phyloP scores from a whole-genome alignment of 2,888 invertebrate species.

The Autographa pulchrina region DNA sequence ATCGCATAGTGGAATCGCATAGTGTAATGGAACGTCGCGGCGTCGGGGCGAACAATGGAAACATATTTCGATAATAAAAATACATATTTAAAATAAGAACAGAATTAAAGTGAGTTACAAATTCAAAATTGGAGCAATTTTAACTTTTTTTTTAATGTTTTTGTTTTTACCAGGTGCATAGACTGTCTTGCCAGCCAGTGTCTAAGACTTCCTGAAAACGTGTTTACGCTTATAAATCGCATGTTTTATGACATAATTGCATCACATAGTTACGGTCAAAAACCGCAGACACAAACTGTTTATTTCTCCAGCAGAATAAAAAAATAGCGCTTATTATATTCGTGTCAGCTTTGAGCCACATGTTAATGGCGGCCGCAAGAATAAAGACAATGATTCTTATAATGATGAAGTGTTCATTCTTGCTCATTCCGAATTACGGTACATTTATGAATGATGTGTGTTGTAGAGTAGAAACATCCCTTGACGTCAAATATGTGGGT shows the following conservation, averaged over 20 bases:
- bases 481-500: conserved; percentile 2
- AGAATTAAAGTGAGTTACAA: neutral
- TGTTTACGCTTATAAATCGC: conserved; percentile 39
- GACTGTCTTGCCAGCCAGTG: neutral
- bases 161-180: neutral
- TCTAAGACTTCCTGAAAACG: neutral
- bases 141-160: neutral
- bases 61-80: neutral
- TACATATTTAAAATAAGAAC: neutral
- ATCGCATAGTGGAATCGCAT: neutral
- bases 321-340: conserved; percentile 47
- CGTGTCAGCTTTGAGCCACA: conserved; percentile 47
- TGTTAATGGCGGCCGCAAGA: conserved; percentile 54
- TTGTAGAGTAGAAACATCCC: conserved; percentile 7
- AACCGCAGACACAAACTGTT: conserved; percentile 60
- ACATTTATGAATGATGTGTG: conserved; percentile 8
- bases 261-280: conserved; percentile 56
- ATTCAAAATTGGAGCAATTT: neutral
- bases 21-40: neutral
- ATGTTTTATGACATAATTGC: conserved; percentile 57
- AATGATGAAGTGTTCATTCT: conserved; percentile 24
- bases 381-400: conserved; percentile 52
- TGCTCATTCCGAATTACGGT: conserved; percentile 26
- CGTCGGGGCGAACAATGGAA: no score
- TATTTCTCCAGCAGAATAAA: conserved; percentile 40